Conservation (phyloP, 2,888 invertebrate species). For the Callyntrura sp. region DNA sequence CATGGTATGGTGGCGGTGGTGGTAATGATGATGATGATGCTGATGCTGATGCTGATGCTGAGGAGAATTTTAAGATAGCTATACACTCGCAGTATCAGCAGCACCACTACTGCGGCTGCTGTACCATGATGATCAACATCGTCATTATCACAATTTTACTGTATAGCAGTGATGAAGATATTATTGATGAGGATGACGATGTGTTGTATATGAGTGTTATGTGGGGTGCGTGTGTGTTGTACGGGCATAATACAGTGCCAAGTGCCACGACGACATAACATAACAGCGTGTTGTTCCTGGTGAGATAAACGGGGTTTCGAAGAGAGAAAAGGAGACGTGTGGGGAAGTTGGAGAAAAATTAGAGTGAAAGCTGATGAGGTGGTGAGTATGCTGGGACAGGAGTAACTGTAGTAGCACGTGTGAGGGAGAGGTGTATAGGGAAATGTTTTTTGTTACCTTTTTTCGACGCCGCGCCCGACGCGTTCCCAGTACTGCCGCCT, state of each 20-base stretch:
- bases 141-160: slow-evolving; percentile 27
- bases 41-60: too few species aligned
- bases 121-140: neutral
- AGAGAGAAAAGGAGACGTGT: neutral
- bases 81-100: slow-evolving; percentile 20
- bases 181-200: neutral
- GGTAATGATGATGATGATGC: too few species aligned
- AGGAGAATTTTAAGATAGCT: slow-evolving; percentile 60
- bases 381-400: too few species aligned
- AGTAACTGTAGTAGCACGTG: neutral
- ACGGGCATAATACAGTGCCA: too few species aligned
- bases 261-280: neutral
- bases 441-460: slow-evolving; percentile 64
- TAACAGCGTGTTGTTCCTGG: neutral
- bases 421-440: neutral
- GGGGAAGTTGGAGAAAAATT: neutral
- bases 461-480: slow-evolving; percentile 53
- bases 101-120: neutral
- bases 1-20: slow-evolving; percentile 28
- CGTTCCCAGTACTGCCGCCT: slow-evolving; percentile 15
- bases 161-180: neutral
- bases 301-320: slow-evolving; percentile 7
- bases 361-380: neutral
- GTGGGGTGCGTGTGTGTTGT: neutral
- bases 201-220: neutral